These are phyloP conservation scores for Ctenopoma kingsleyae DNA, from an alignment of 2,797 vertebrate species.

Conservation along the genomic window DNA sequence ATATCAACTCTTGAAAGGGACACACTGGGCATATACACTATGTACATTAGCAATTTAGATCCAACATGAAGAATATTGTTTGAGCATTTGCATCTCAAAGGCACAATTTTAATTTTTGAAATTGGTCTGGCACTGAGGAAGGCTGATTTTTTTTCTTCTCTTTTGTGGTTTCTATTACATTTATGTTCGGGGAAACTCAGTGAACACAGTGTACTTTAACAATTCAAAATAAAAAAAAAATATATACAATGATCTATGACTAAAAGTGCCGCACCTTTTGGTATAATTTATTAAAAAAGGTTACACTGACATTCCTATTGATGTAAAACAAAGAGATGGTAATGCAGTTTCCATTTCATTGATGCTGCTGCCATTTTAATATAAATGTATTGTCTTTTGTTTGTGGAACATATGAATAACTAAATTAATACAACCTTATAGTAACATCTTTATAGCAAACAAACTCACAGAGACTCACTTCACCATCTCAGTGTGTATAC, in stretches of 20 bases:
- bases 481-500: constrained; percentile 11
- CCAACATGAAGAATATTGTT: constrained; percentile 78
- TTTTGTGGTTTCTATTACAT: constrained; percentile 59
- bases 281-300: constrained; percentile 75
- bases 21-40: constrained; percentile 69
- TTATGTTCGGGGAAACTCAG: constrained; percentile 52
- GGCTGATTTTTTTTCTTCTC: constrained; percentile 36
- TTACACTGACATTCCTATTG: constrained; percentile 71
- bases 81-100: constrained; percentile 86
- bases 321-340: constrained; percentile 78
- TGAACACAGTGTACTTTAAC: constrained; percentile 48
- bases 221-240: constrained; percentile 53
- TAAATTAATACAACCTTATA: constrained; percentile 50
- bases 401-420: constrained; percentile 52
- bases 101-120: constrained; percentile 74
- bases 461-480: constrained; percentile 31
- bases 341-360: constrained; percentile 72
- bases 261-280: constrained; percentile 58
- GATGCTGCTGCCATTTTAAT: constrained; percentile 68
- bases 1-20: constrained; percentile 80
- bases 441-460: constrained; percentile 33
- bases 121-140: constrained; percentile 57
- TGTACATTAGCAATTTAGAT: constrained; percentile 88
- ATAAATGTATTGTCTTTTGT: constrained; percentile 52
- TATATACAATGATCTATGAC: constrained; percentile 47